Percentiles rank a stretch among this genome's conserved stretches.
These are phyloP conservation scores for Leptinotarsa undecemlineata DNA, from an alignment of 1,140 invertebrate genomes.

Conservation along the genomic window DNA sequence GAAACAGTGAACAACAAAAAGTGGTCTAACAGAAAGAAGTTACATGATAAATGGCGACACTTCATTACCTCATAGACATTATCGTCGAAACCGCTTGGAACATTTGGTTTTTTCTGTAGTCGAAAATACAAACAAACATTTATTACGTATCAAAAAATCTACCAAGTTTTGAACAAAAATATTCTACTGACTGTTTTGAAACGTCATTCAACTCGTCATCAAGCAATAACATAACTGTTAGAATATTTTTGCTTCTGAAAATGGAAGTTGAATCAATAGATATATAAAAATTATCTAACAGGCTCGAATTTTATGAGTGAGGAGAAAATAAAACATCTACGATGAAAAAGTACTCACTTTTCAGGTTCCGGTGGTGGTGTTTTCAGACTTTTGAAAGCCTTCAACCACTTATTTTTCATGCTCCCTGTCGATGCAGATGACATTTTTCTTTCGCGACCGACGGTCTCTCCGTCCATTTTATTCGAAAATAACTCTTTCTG, in stretches of 20 bases:
- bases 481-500: slow-evolving; percentile 86
- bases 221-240: not conserved
- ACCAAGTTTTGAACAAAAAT: not conserved
- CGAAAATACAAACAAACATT: slow-evolving; percentile 61
- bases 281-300: not conserved
- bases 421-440: slow-evolving; percentile 83
- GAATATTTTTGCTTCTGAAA: not conserved
- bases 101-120: slow-evolving; percentile 81
- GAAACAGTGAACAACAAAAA: slow-evolving; percentile 36
- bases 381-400: slow-evolving; percentile 95
- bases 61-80: slow-evolving; percentile 84
- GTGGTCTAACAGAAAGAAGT: slow-evolving; percentile 26
- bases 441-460: slow-evolving; percentile 77
- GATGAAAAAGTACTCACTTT: slow-evolving; percentile 59
- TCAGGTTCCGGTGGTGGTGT: slow-evolving; percentile 66
- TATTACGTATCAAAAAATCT: slow-evolving; percentile 32
- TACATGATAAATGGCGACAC: slow-evolving; percentile 20
- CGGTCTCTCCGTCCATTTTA: slow-evolving; percentile 67
- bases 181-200: not conserved
- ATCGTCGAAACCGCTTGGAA: slow-evolving; percentile 90
- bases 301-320: not conserved
- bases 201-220: not conserved
- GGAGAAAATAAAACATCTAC: not conserved
- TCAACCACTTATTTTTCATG: slow-evolving; percentile 97
- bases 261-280: not conserved